These are phyloP conservation scores for Drosophila nr. perissopoda DNA, from an alignment of 2,888 invertebrate species.

Conservation along the genomic window DNA sequence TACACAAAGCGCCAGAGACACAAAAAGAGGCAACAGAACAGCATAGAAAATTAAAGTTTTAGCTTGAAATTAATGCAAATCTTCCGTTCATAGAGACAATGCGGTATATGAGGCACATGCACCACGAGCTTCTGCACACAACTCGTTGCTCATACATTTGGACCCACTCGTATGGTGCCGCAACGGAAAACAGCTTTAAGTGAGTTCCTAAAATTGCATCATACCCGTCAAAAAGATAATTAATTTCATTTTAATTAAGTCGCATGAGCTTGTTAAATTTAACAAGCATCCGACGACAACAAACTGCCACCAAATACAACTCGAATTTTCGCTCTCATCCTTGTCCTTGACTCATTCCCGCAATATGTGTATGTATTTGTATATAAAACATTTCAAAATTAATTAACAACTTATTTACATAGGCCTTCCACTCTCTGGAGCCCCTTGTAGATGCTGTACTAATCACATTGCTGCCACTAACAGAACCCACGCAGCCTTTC, in stretches of 20 bases:
- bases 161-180: conserved; percentile 2
- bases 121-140: conserved; percentile 57
- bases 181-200: conserved; percentile 34
- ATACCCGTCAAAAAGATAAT: conserved; percentile 50
- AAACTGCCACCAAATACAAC: conserved; percentile 26
- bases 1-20: conserved; percentile 54
- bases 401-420: conserved; percentile 70
- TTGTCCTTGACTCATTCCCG: not conserved
- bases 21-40: conserved; percentile 32
- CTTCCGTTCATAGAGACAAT: conserved; percentile 50
- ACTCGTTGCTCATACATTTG: conserved; percentile 1
- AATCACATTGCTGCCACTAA: conserved; percentile 26
- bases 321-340: conserved; percentile 18
- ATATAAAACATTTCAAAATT: conserved; percentile 61
- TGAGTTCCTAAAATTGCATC: conserved; percentile 11
- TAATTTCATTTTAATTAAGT: conserved; percentile 73
- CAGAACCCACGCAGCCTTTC: conserved; percentile 14
- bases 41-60: conserved; percentile 58
- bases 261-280: conserved; percentile 58
- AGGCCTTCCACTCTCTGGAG: conserved; percentile 31
- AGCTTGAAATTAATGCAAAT: conserved; percentile 68
- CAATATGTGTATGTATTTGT: not conserved
- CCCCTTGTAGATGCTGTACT: not conserved
- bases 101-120: conserved; percentile 51
- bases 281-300: conserved; percentile 33